Percentiles rank a stretch among this genome's conserved stretches.
These are phyloP conservation scores for Lepidurus packardi DNA, from an alignment of 1,140 invertebrate genomes.

Conservation along the genomic window DNA sequence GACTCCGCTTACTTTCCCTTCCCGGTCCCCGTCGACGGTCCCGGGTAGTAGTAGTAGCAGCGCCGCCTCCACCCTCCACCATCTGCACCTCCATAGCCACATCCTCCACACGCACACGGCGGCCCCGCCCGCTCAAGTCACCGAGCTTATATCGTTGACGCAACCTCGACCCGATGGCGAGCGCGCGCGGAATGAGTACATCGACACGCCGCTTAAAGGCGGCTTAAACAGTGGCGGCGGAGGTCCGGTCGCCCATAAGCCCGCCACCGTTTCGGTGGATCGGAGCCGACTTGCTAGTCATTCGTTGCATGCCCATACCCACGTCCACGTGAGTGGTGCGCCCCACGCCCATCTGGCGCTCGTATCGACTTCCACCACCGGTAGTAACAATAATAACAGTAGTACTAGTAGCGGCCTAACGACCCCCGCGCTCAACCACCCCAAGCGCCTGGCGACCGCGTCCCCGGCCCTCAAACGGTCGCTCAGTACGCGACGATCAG, in stretches of 20 bases:
- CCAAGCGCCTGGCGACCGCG: slow-evolving; percentile 39
- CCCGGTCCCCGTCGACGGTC: slow-evolving; percentile 39
- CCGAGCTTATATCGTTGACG: slow-evolving; percentile 50
- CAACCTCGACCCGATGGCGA: slow-evolving; percentile 69
- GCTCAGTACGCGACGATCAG: slow-evolving; percentile 27
- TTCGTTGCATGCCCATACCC: slow-evolving; percentile 37
- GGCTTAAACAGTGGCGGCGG: slow-evolving; percentile 37
- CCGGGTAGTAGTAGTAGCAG: slow-evolving; percentile 43
- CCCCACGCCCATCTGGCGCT: slow-evolving; percentile 43
- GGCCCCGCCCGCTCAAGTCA: slow-evolving; percentile 40
- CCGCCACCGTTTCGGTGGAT: background rate
- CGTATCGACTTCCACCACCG: slow-evolving; percentile 38
- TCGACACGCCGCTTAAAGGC: slow-evolving; percentile 65
- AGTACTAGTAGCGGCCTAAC: slow-evolving; percentile 38
- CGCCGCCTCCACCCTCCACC: slow-evolving; percentile 44
- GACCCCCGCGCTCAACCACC: slow-evolving; percentile 41
- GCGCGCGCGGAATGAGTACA: slow-evolving; percentile 73
- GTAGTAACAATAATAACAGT: slow-evolving; percentile 35
- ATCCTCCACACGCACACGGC: slow-evolving; percentile 35
- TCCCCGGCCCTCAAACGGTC: slow-evolving; percentile 30
- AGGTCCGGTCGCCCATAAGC: slow-evolving; percentile 25
- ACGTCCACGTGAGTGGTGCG: slow-evolving; percentile 35
- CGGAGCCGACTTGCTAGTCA: slow-evolving; percentile 25
- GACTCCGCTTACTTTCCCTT: slow-evolving; percentile 44
- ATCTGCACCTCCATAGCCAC: slow-evolving; percentile 31